These are phyloP conservation scores for Semibalanus balanoides DNA, from an alignment of 1,140 invertebrate species.

Conservation along the genomic window DNA sequence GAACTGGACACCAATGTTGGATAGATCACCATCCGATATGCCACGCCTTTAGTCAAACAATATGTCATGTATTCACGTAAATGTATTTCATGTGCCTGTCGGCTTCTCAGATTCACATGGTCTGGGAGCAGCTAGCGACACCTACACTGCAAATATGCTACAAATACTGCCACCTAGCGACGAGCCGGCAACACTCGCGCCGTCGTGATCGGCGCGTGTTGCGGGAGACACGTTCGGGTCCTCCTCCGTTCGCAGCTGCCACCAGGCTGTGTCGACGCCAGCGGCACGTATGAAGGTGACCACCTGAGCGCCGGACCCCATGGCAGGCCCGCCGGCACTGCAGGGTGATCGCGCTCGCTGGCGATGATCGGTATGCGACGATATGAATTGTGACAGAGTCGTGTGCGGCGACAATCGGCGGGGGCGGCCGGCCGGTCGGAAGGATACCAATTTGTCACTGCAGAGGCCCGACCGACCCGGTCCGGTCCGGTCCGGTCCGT, in stretches of 20 bases:
- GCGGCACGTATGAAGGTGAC: no score
- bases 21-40: no score
- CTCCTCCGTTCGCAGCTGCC: not conserved
- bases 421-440: no score
- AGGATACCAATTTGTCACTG: no score
- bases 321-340: no score
- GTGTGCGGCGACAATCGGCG: no score
- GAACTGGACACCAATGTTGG: no score
- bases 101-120: not conserved
- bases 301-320: no score
- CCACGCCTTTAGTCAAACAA: no score
- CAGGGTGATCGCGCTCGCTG: not conserved
- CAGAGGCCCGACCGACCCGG: no score
- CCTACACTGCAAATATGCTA: not conserved
- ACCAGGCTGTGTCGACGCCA: no score
- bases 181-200: not conserved
- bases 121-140: not conserved
- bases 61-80: not conserved
- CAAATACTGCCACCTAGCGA: not conserved
- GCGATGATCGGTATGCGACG: not conserved
- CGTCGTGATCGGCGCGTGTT: slow-evolving; percentile 4
- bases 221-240: not conserved
- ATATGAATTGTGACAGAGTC: not conserved
- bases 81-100: not conserved
- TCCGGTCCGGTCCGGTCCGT: no score